phyloP scores from a whole-genome alignment of 2,888 invertebrate species.

The Caenorhabditis sulstoni region DNA sequence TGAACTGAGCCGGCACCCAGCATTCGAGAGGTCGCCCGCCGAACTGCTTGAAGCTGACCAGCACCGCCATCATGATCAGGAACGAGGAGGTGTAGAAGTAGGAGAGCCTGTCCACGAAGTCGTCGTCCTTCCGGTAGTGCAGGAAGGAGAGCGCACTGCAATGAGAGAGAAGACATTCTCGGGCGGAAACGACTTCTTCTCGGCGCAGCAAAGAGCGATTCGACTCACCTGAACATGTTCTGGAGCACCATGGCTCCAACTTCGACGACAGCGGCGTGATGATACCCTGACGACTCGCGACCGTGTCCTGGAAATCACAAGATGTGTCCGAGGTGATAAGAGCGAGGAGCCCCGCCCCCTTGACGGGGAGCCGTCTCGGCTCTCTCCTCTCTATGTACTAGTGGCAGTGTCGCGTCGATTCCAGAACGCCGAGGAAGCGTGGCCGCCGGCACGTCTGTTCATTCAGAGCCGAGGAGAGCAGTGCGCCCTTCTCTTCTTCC shows the following conservation, averaged over 20 bases:
- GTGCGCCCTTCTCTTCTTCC: conserved; percentile 18
- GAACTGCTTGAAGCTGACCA: conserved; percentile 80
- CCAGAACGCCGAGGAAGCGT: conserved; percentile 53
- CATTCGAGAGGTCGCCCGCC: conserved; percentile 80
- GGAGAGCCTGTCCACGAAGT: conserved; percentile 80
- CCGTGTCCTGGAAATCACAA: conserved; percentile 66
- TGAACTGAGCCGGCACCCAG: conserved; percentile 83
- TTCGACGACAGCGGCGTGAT: conserved; percentile 77
- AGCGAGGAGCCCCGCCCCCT: conserved; percentile 29
- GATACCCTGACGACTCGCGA: conserved; percentile 71
- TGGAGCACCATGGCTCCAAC: conserved; percentile 81
- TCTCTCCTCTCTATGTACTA: conserved; percentile 28
- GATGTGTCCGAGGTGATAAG: neutral
- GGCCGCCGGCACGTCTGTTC: conserved; percentile 53
- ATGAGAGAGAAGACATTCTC: neutral
- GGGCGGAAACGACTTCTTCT: neutral
- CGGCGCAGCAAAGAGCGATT: neutral
- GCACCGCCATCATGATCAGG: conserved; percentile 81
- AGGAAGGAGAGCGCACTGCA: conserved; percentile 79
- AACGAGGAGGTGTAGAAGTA: conserved; percentile 81
- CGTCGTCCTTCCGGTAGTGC: conserved; percentile 80
- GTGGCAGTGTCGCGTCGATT: conserved; percentile 52
- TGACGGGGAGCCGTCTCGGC: conserved; percentile 14
- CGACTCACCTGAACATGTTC: conserved; percentile 77
- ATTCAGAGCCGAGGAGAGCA: conserved; percentile 42